Evolutionary conservation across 2,888 invertebrate genomes (phyloP), one percentile per base, ranked within the genome.

Genomic region (Trypoxylon attenuatum): DNA sequence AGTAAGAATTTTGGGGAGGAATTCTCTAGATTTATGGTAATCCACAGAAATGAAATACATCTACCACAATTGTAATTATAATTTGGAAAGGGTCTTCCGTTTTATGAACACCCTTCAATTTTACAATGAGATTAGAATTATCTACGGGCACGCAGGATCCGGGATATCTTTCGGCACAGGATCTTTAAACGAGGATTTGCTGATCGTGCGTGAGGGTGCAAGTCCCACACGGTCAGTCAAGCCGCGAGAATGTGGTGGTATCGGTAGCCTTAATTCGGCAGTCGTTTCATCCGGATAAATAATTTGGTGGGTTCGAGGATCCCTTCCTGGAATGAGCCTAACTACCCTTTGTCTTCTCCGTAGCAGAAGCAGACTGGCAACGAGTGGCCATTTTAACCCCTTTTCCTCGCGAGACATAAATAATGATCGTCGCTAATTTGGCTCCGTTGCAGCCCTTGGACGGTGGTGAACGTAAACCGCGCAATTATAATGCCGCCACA

Each of bases 381-480:
- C 78, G 75, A 78, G 77, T 81, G 75, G 74, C 76, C 71, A 78
- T 84, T 86, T 84, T 84, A 82, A 82, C 83, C 84, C 85, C 82
- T 82, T 83, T 84, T 83, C 70, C 78, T 82, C 81, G 77, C 76
- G 76, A 77, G 75, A 83, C 85, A 85, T 87, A 86, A 87, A 87
- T 87, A 86, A 87, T 85, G 84, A 87, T 86, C 85, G 86, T 84
- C 80, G 85, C 85, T 86, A 86, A 87, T 87, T 87, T 86, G 84
- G 82, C 68, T 66, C 60, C 53, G 71, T 63, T 54, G 76, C 77
- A 80, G 80, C 76, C 82, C 81, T 80, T 81, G 78, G 77, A 69
- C 78, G 67, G 54, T 49, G 73, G 63, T 52, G 72, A 69, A 80
- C 79, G 82, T 84, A 85, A 84, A 85, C 82, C 84, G 82, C 81